Percentiles rank a stretch among this genome's conserved stretches.
phyloP scores from a whole-genome alignment of 2,888 invertebrate genomes.

The Subacronicta megacephala region DNA sequence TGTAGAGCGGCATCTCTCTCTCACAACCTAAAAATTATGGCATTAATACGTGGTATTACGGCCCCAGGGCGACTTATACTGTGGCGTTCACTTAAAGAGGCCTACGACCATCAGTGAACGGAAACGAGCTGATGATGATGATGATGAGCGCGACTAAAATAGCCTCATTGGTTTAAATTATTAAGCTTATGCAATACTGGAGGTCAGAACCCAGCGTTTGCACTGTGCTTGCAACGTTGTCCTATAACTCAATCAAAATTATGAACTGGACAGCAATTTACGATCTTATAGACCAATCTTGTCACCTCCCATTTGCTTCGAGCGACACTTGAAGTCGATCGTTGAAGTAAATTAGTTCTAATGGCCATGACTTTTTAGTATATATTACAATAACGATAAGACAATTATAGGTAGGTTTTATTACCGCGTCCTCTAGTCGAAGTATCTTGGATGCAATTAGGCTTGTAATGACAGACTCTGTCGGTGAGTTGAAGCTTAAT shows the following conservation, averaged over 20 bases:
- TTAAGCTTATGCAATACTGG: too few species aligned
- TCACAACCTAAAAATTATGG: too few species aligned
- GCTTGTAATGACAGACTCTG: conserved; percentile 61
- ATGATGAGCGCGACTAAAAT: too few species aligned
- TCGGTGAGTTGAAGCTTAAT: conserved; percentile 65
- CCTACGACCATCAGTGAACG: too few species aligned
- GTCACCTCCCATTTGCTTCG: conserved; percentile 11
- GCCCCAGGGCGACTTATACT: too few species aligned
- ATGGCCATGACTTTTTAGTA: conserved; percentile 14
- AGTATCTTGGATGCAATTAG: conserved; percentile 47
- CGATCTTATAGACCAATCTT: conserved; percentile 27
- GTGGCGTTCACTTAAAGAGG: too few species aligned
- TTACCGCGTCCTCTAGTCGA: conserved; percentile 19
- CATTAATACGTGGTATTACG: too few species aligned
- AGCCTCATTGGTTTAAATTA: too few species aligned
- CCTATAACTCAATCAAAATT: conserved; percentile 18
- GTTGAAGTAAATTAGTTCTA: conserved; percentile 18
- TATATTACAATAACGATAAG: conserved; percentile 36
- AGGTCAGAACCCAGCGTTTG: not conserved
- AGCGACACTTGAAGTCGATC: conserved; percentile 16
- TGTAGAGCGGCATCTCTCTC: too few species aligned
- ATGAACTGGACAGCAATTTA: conserved; percentile 16
- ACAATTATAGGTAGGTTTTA: conserved; percentile 22
- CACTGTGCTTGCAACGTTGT: not conserved
- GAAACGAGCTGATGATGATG: too few species aligned